Percentiles rank a stretch among this genome's conserved stretches.
phyloP scores from a whole-genome alignment of 2,888 invertebrate genomes.

The Gortyna flavago region DNA sequence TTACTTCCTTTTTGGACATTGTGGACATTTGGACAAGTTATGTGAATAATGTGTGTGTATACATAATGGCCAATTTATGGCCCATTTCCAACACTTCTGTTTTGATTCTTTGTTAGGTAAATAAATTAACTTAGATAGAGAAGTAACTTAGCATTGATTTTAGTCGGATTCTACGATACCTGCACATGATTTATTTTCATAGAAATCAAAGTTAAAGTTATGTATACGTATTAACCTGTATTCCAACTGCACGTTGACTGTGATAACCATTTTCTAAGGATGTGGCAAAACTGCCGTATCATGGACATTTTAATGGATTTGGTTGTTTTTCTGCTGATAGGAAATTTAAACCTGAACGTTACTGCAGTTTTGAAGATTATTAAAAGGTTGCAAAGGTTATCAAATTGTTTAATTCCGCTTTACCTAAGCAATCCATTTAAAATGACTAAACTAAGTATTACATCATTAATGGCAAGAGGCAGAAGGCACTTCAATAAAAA shows the following conservation, averaged over 20 bases:
- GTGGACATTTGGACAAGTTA: neutral
- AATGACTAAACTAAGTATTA: conserved; percentile 5
- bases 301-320: neutral
- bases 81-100: neutral
- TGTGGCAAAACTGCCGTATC: neutral
- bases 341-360: neutral
- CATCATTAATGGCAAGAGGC: conserved; percentile 10
- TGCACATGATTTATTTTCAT: neutral
- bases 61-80: neutral
- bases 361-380: neutral
- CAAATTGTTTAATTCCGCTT: neutral
- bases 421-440: neutral
- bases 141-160: neutral
- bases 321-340: neutral
- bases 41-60: neutral
- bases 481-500: conserved; percentile 20
- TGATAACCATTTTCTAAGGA: neutral
- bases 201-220: neutral
- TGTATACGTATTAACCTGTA: neutral
- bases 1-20: conserved; percentile 27
- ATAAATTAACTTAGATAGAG: neutral
- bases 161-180: neutral
- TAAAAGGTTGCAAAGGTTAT: neutral
- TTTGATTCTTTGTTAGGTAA: neutral
- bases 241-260: neutral